These are phyloP conservation scores for Pachydiplax longipennis DNA, from an alignment of 2,888 invertebrate genomes.

Conservation along the genomic window DNA sequence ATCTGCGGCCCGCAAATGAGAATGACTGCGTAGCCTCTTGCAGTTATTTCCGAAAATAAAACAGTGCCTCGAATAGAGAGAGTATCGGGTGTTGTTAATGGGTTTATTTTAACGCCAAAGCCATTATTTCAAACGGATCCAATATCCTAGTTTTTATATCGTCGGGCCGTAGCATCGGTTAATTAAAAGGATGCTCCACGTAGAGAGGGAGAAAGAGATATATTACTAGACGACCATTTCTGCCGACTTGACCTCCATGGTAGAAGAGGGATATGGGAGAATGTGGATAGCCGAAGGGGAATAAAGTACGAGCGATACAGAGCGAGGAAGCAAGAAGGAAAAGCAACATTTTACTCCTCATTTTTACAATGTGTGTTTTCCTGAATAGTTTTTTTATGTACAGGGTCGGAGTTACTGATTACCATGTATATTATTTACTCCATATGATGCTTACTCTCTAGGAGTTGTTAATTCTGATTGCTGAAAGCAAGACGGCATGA, in stretches of 20 bases:
- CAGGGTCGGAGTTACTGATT: too few species aligned
- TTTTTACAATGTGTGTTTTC: neutral
- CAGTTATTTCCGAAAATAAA: neutral
- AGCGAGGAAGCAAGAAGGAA: neutral
- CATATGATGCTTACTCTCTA: too few species aligned
- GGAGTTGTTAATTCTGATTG: too few species aligned
- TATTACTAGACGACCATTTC: neutral
- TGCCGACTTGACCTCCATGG: constrained; percentile 18
- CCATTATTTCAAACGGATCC: constrained; percentile 41
- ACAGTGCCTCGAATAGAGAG: neutral
- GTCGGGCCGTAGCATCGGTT: neutral
- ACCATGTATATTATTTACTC: too few species aligned
- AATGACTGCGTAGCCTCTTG: too few species aligned
- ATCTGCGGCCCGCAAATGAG: too few species aligned
- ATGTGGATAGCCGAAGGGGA: neutral
- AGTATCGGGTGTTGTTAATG: neutral
- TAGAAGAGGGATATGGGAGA: neutral
- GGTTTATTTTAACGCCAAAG: neutral
- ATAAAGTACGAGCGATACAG: neutral
- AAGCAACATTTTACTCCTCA: neutral
- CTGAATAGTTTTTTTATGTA: too few species aligned
- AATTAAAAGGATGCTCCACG: constrained; percentile 30
- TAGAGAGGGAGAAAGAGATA: neutral
- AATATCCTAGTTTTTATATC: constrained; percentile 31
- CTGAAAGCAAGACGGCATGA: too few species aligned